Base-by-base conservation (phyloP, 2,888 invertebrate species). In the Parnassius mnemosyne region DNA sequence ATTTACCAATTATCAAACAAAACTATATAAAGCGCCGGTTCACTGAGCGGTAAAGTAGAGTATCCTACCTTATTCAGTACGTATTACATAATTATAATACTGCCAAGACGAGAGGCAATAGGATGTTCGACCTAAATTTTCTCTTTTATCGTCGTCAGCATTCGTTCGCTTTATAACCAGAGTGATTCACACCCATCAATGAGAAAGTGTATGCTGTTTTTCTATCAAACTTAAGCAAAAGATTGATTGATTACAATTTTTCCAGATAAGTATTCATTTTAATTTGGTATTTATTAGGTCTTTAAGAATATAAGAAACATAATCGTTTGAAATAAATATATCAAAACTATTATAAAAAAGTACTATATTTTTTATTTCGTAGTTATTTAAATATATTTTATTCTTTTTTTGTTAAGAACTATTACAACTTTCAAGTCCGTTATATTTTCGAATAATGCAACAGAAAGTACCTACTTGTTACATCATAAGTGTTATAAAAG, bases 1-100 rank as follows among this genome's bases (percentile, higher is more conserved):
- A 57, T 56, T 64, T 65, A 61, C 61, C 61, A 65, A 66, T 71
- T 68, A 68, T 54, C 60, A 20, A 61, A 66, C 54, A 62, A 66
- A 67, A 61, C 54, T 63, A 63, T 66, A 63, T 57, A 57, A 63
- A 65, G 60, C 50, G 53, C 56, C 51, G 53, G 59, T 59, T 62
- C 64, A 54, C 59, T 11, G 57, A 57, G 47, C 49, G 54, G 59
- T 63, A 64, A 69, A 68, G 66, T 68, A 59, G 68, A 66, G 53
- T 67, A 59, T 60, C 64, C 60, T 57, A 61, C 59, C 63, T 55
- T 54, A 65, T 66, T 68, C 65, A 53, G 60, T 62, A 65, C 65
- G 60, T 65, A 34, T 59, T 70, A 69, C 65, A 60, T 67, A 70
- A 66, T 57, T 61, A 47, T 66, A 60, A 65, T 49, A 49, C 59